Evolutionary conservation across 1,140 invertebrate species (phyloP).

Genomic region (Leptonema lineaticorne): DNA sequence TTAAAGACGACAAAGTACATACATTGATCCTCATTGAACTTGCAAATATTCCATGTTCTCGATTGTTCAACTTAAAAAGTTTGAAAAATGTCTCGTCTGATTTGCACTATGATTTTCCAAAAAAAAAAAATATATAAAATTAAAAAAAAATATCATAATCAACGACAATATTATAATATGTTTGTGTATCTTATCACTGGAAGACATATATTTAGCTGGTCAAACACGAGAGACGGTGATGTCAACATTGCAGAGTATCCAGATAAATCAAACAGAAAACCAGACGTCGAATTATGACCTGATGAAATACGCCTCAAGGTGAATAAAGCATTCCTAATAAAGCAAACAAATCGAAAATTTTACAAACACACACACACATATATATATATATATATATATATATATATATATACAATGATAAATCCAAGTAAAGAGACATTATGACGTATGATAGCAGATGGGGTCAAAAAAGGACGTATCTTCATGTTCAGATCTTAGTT

Average conservation of each 20-base stretch:
- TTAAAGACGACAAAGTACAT: no score
- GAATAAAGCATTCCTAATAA: neutral
- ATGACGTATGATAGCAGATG: no score
- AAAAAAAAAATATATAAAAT: no score
- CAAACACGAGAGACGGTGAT: neutral
- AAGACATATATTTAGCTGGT: neutral
- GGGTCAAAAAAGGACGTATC: no score
- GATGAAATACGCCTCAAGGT: neutral
- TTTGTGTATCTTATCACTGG: neutral
- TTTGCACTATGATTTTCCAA: neutral
- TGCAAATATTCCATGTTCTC: no score
- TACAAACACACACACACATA: neutral
- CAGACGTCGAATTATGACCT: neutral
- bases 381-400: neutral
- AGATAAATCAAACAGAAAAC: neutral
- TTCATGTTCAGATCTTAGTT: no score
- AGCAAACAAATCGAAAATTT: neutral
- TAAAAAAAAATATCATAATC: no score
- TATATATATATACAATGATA: neutral
- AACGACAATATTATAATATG: no score
- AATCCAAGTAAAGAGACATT: neutral
- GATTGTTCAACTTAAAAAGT: no score
- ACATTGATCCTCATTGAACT: no score
- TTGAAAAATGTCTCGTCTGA: no score
- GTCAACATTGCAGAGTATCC: neutral